Evolutionary conservation across 2,888 invertebrate genomes (phyloP).

Genomic region (Oscheius sp.): DNA sequence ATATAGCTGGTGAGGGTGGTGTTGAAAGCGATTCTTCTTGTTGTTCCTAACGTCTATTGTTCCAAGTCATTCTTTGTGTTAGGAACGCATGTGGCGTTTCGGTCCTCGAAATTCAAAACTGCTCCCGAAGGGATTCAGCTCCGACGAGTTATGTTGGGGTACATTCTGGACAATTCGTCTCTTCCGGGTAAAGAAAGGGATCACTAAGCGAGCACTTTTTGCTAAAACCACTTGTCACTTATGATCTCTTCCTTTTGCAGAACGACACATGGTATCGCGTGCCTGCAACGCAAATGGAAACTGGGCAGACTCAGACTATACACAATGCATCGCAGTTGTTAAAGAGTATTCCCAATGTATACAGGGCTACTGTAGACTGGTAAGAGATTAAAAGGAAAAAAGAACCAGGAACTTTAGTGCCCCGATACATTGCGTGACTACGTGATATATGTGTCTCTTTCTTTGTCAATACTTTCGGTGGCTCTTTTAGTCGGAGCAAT

Average conservation of each 20-base stretch:
- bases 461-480: conserved; percentile 66
- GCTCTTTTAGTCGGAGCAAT: conserved; percentile 65
- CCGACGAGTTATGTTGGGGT: conserved; percentile 25
- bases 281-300: conserved; percentile 54
- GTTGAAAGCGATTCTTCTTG: conserved; percentile 14
- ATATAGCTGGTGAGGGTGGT: conserved; percentile 52
- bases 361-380: conserved; percentile 64
- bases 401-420: no score
- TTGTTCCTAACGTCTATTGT: background rate
- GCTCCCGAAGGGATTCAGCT: conserved; percentile 23
- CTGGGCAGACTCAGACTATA: conserved; percentile 65
- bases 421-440: conserved; percentile 65
- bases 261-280: conserved; percentile 54
- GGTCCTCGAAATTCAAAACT: conserved; percentile 21
- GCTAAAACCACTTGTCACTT: background rate
- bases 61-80: background rate
- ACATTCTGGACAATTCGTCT: conserved; percentile 8
- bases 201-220: background rate
- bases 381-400: conserved; percentile 36
- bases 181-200: conserved; percentile 5
- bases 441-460: conserved; percentile 64
- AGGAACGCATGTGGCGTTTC: conserved; percentile 20
- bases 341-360: conserved; percentile 59
- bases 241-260: conserved; percentile 44
- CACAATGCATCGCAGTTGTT: conserved; percentile 62